Evolutionary conservation across 1,140 invertebrate species (phyloP).

Genomic region (Andrena cerasifolii): DNA sequence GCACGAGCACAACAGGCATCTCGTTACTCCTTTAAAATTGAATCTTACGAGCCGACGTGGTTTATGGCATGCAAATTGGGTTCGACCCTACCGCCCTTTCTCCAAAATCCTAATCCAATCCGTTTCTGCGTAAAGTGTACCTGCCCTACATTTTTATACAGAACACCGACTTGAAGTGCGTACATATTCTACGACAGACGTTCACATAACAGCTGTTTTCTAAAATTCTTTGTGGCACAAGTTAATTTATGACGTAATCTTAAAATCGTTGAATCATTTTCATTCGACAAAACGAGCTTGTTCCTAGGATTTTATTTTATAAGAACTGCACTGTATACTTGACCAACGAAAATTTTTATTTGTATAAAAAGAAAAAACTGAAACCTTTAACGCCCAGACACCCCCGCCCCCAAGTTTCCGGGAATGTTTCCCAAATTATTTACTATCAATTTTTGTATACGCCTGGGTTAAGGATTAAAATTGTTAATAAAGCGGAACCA

Average conservation of each 20-base stretch:
- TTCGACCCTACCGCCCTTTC: slow-evolving; percentile 60
- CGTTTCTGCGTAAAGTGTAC: slow-evolving; percentile 54
- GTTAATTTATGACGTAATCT: slow-evolving; percentile 6
- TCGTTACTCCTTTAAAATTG: slow-evolving; percentile 54
- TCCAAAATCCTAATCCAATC: slow-evolving; percentile 68
- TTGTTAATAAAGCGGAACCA: too few relatives aligned
- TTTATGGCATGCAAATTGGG: slow-evolving; percentile 70
- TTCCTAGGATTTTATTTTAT: too few relatives aligned
- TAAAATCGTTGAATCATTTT: too few relatives aligned
- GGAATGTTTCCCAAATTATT: too few relatives aligned
- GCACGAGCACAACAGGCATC: background rate
- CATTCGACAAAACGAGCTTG: too few relatives aligned
- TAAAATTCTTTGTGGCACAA: background rate
- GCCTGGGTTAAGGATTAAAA: too few relatives aligned
- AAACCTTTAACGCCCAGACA: too few relatives aligned
- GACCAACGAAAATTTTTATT: too few relatives aligned
- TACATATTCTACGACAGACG: slow-evolving; percentile 8
- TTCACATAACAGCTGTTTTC: slow-evolving; percentile 4
- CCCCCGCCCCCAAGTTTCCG: too few relatives aligned
- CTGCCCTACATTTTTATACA: slow-evolving; percentile 48
- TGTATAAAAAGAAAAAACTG: too few relatives aligned
- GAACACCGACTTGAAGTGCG: slow-evolving; percentile 40
- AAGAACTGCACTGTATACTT: too few relatives aligned
- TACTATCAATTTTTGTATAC: too few relatives aligned
- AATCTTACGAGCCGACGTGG: slow-evolving; percentile 59